Conservation (phyloP, 2,888 invertebrate genomes). For the Xestia xanthographa region DNA sequence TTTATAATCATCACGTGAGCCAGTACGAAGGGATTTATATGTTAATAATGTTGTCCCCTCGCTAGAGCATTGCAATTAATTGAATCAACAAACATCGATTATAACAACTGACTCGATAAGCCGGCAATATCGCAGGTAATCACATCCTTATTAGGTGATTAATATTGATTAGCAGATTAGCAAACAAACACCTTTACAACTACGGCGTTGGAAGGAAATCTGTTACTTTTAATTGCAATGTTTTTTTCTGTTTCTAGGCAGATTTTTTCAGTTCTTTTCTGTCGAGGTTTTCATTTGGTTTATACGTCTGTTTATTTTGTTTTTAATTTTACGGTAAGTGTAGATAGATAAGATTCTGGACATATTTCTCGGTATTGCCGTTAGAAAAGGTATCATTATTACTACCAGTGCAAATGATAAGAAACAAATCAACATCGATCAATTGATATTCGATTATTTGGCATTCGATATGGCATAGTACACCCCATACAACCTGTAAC, state of each 20-base stretch:
- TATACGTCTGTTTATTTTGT: background rate
- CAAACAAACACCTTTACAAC: conserved; percentile 15
- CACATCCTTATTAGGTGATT: conserved; percentile 41
- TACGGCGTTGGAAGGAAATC: background rate
- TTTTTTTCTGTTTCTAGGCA: background rate
- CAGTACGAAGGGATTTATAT: conserved; percentile 25
- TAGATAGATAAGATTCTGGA: no score
- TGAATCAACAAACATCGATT: conserved; percentile 21
- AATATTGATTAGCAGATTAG: conserved; percentile 29
- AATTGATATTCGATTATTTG: no score
- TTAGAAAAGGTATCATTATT: background rate
- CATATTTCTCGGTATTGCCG: background rate
- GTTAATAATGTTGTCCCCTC: conserved; percentile 31
- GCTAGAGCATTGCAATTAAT: conserved; percentile 33
- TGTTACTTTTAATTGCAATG: background rate
- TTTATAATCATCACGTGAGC: conserved; percentile 6
- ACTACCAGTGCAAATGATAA: background rate
- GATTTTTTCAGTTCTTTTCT: background rate
- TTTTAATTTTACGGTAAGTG: no score
- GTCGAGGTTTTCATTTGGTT: no score
- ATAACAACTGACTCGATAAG: conserved; percentile 23
- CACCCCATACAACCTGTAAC: no score
- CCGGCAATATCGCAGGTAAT: conserved; percentile 19
- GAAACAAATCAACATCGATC: background rate
- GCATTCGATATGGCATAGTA: no score